Evolutionary conservation across 2,113 vertebrate species (phyloP), one percentile per base, ranked within the genome.

Genomic region (Poeciliopsis prolifica): DNA sequence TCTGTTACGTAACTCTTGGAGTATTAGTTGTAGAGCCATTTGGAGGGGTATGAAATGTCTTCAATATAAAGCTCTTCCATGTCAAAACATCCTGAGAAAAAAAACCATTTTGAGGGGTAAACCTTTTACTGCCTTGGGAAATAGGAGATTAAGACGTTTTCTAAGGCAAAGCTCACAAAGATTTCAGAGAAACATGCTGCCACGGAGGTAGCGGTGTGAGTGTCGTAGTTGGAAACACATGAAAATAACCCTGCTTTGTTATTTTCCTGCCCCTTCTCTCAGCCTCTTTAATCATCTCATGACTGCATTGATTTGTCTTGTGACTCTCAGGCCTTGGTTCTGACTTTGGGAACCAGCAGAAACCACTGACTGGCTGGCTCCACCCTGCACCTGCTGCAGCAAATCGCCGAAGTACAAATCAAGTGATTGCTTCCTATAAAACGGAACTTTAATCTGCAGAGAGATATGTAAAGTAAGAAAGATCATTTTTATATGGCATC

Each of bases 1-100:
- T 88, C 82, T 87, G 61, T 88, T 84, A 88, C 68, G 72, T 70
- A 91, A 88, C 82, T 68, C 68, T 65, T 63, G 63, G 66, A 75
- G 63, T 79, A 78, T 80, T 81, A 31, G 81, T 77, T 86, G 80
- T 67, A 54, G 35, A 70, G 69, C 40, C 75, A 75, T 13, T 1
- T 29, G 26, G 42, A 29, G 60, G 76, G 33, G 35, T 35, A 69
- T 54, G 26, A 70, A 78, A 79, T 75, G 70, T 79, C 67, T 68
- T 26, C 30, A 54, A 22, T 75, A 61, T 54, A n/a, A 58, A 58
- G 44, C 8, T 22, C 19, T 54, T 54, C 24, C 6, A 9, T 2
- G 22, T 58, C 22, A n/a, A 58, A 24, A 58, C 10, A 24, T 58
- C 22, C 51, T n/a, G 24, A 37, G 11, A 35, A 35, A 35, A 10